Conservation (phyloP, 2,797 vertebrate species). For the Megalops cyprinoides region DNA sequence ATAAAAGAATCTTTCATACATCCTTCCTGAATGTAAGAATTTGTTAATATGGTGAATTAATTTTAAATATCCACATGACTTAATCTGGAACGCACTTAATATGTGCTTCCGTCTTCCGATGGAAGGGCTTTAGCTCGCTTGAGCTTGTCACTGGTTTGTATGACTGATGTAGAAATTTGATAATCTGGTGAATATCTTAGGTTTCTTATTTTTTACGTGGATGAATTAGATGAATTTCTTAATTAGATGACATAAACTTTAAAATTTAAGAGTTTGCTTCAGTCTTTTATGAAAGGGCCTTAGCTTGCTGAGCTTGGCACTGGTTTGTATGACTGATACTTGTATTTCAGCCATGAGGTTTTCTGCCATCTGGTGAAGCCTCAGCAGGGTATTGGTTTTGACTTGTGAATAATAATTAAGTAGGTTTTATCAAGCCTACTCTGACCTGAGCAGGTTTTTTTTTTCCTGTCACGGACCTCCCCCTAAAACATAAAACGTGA, state of each 20-base stretch:
- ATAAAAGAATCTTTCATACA: background rate
- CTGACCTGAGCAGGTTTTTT: constrained; percentile 53
- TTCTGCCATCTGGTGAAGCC: background rate
- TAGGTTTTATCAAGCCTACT: constrained; percentile 49
- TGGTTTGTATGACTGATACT: background rate
- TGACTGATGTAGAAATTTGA: too few species aligned
- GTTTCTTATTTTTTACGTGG: too few species aligned
- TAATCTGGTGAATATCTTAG: too few species aligned
- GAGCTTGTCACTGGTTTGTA: background rate
- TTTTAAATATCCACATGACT: background rate
- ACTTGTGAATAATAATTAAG: constrained; percentile 46
- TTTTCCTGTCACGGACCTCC: constrained; percentile 51
- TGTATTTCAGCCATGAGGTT: background rate
- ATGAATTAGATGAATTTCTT: too few species aligned
- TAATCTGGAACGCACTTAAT: background rate
- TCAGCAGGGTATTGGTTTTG: constrained; percentile 24
- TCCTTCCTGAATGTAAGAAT: background rate
- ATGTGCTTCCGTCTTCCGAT: background rate
- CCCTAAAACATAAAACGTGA: constrained; percentile 34
- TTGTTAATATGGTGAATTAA: too few species aligned
- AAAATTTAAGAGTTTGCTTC: background rate
- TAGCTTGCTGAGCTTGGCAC: background rate
- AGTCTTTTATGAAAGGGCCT: background rate
- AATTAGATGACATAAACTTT: too few species aligned
- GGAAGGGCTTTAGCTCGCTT: background rate